Conservation (phyloP, 37 sponge, comb jelly and placozoan genomes). For the Halisarca cf. caerulea region DNA sequence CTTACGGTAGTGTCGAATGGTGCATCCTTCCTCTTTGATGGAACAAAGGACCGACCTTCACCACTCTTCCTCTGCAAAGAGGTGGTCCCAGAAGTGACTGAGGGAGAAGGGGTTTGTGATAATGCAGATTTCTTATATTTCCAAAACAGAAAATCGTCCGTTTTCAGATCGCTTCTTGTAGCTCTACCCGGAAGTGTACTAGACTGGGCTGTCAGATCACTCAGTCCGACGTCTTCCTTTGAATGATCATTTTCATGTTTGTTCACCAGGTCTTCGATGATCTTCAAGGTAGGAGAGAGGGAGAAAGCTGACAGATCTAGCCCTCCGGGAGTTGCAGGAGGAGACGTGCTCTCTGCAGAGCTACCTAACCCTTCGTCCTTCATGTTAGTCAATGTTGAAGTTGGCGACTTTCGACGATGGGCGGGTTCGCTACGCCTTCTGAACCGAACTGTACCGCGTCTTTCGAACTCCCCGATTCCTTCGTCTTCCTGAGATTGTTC, state of each 20-base stretch:
- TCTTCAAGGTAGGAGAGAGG: not conserved
- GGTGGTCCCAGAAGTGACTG: too few species aligned
- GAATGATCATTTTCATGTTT: not conserved
- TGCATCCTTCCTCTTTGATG: too few species aligned
- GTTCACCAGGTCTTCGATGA: conserved; percentile 5
- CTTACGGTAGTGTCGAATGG: too few species aligned
- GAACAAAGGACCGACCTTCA: too few species aligned
- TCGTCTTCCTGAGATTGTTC: not conserved
- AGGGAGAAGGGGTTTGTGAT: too few species aligned
- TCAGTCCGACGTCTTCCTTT: not conserved
- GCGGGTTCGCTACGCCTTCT: conserved; percentile 27
- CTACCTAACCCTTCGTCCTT: conserved; percentile 27
- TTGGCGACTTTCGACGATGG: too few species aligned
- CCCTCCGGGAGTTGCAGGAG: not conserved
- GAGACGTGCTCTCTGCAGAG: conserved; percentile 26
- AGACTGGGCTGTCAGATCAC: too few species aligned
- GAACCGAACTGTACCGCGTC: not conserved
- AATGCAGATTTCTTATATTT: too few species aligned
- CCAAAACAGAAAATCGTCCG: too few species aligned
- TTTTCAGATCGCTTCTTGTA: too few species aligned
- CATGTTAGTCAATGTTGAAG: not conserved
- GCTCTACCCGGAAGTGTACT: too few species aligned
- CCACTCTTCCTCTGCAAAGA: too few species aligned
- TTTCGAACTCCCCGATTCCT: not conserved
- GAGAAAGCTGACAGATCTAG: conserved; percentile 21